phyloP scores from a whole-genome alignment of 1,140 invertebrate species.

The Bathynomus jamesi region DNA sequence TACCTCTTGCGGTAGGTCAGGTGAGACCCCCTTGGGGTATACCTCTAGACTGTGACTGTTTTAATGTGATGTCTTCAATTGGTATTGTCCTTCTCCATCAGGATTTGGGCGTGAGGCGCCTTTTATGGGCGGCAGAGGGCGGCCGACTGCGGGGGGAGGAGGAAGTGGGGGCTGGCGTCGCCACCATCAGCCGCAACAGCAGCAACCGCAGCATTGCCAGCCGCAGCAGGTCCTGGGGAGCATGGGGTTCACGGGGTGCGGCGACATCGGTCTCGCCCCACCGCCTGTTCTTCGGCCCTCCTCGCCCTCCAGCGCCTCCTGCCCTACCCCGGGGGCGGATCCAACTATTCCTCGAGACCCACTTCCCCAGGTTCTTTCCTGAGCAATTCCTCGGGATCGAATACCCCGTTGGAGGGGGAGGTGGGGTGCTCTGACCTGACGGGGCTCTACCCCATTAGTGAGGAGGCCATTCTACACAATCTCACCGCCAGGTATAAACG shows the following conservation, averaged over 20 bases:
- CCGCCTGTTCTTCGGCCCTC: neutral
- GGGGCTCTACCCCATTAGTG: conserved; percentile 62
- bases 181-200: neutral
- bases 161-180: neutral
- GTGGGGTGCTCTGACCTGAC: conserved; percentile 67
- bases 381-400: neutral
- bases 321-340: neutral
- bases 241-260: neutral
- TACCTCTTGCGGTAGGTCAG: too few relatives aligned
- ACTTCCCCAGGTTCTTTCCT: neutral
- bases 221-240: neutral
- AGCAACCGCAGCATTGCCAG: neutral
- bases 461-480: conserved; percentile 66
- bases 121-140: neutral
- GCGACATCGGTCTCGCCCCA: neutral
- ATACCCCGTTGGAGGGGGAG: conserved; percentile 37
- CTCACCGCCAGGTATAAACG: conserved; percentile 65
- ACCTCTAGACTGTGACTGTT: too few relatives aligned
- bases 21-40: too few relatives aligned
- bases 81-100: neutral
- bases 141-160: neutral
- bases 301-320: neutral
- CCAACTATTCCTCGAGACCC: neutral
- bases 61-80: too few relatives aligned
- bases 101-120: neutral